Conservation (phyloP, 2,113 vertebrate species). For the Phrynocephalus versicolor region DNA sequence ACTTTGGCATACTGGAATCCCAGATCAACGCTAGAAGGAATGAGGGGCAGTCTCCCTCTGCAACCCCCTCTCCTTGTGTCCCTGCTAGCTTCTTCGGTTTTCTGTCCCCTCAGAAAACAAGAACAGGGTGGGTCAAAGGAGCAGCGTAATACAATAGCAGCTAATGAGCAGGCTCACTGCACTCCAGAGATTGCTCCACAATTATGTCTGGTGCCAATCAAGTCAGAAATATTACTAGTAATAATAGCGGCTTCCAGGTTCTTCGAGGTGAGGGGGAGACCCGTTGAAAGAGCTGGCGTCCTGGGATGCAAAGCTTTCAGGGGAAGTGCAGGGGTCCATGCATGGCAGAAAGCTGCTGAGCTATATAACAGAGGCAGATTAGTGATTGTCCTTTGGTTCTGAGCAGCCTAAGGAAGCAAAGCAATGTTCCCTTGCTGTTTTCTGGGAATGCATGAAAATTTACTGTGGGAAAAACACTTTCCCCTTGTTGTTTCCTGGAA, state of each 20-base stretch:
- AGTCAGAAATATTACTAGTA: slow-evolving; percentile 67
- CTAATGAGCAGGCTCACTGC: slow-evolving; percentile 63
- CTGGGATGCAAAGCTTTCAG: slow-evolving; percentile 26
- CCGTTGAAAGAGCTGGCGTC: slow-evolving; percentile 35
- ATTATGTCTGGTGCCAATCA: slow-evolving; percentile 67
- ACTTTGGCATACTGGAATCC: slow-evolving; percentile 37
- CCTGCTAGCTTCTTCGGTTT: slow-evolving; percentile 45
- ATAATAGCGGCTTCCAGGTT: slow-evolving; percentile 60
- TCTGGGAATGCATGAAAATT: neutral
- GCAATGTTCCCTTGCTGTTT: neutral
- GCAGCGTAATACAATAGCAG: slow-evolving; percentile 62
- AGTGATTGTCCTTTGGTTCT: neutral
- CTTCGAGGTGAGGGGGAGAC: slow-evolving; percentile 16
- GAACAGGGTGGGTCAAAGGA: slow-evolving; percentile 58
- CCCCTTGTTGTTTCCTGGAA: neutral
- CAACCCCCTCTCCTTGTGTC: slow-evolving; percentile 56
- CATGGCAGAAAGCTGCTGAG: slow-evolving; percentile 17
- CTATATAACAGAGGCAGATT: slow-evolving; percentile 13
- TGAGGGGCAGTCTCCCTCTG: slow-evolving; percentile 35
- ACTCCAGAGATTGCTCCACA: slow-evolving; percentile 62
- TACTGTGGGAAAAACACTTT: neutral
- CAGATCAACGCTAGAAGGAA: slow-evolving; percentile 48
- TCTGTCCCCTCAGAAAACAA: slow-evolving; percentile 28
- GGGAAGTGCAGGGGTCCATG: neutral
- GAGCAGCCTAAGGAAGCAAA: neutral